Evolutionary conservation across 2,888 invertebrate genomes (phyloP).

Genomic region (Leptopilina myrica): DNA sequence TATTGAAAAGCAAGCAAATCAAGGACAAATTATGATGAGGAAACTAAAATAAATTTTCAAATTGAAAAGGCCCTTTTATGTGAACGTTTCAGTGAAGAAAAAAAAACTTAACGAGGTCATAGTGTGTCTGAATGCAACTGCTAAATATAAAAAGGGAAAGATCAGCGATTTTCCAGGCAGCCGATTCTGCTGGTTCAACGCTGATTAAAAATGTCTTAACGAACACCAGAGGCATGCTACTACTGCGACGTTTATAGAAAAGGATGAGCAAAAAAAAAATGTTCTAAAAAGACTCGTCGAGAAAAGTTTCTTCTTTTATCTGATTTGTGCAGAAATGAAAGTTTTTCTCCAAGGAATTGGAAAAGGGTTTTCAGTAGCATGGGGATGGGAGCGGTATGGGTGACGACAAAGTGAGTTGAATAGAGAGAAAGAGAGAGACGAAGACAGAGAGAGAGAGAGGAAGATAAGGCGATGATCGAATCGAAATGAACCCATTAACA

Average conservation of each 20-base stretch:
- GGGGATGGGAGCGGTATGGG: background rate
- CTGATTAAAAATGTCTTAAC: conserved; percentile 70
- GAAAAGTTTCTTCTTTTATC: conserved; percentile 38
- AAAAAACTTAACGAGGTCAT: conserved; percentile 31
- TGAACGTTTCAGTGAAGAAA: too few species aligned
- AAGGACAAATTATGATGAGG: background rate
- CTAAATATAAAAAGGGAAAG: conserved; percentile 44
- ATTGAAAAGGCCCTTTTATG: background rate
- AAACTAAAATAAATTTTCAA: background rate
- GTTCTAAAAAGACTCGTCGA: conserved; percentile 55
- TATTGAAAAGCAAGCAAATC: too few species aligned
- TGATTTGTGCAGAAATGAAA: background rate
- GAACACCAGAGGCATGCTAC: conserved; percentile 50
- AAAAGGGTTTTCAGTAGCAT: background rate
- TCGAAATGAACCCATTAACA: conserved; percentile 73
- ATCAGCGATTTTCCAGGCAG: conserved; percentile 46
- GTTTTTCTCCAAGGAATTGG: conserved; percentile 18
- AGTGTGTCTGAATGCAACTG: conserved; percentile 3
- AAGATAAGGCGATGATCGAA: conserved; percentile 59
- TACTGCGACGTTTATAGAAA: conserved; percentile 56
- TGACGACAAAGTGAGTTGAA: too few species aligned
- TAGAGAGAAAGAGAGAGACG: conserved; percentile 39
- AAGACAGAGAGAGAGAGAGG: conserved; percentile 43
- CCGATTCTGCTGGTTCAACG: conserved; percentile 30
- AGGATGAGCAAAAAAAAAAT: conserved; percentile 31